Evolutionary conservation across 1,140 invertebrate genomes (phyloP), one percentile per base, ranked within the genome.

Genomic region (Drosophila ananassae): DNA sequence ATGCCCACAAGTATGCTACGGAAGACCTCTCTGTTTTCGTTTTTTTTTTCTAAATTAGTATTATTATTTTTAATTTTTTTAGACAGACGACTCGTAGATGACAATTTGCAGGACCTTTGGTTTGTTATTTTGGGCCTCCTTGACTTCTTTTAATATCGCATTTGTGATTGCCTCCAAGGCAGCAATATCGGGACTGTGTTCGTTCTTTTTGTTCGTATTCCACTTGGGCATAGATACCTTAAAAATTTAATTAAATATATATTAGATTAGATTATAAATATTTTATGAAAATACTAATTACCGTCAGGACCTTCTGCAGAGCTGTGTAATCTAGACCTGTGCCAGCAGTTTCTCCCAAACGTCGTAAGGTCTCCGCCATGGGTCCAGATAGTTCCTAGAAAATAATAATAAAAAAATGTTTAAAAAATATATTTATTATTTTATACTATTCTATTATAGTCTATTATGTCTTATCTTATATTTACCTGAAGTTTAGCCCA

Each of bases 31-130:
- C 24, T 4, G 34, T 10, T 32, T 13, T 48, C 17, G 55, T 13
- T 53, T 41, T 39, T 13, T 3, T 21, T 24, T 30, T 9, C 24
- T 17, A 47, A 47, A 22, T 22, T 47, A 10, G 9, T 7, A 21
- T 21, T 24, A 25, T 28, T 10, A 9, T 25, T 53, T 37, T 39
- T 24, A 1, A 8, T 13, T 9, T 41, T 13, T 9, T 41, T 93
- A 96, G 2, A 96, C 95, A 2, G 95, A 96, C 39, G 95, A 95
- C 91, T 97, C 96, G 90, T 97, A 97, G 90, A 97, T 96, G 61
- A 97, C 94, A 61, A 97, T 96, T 92, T 97, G 95, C n/a, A 97
- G 93, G 5, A 97, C 93, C 81, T 94, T 94, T 73, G 93, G 92
- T 81, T 93, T 92, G 54, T 84, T 90, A 30, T 89, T 90, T 75